These are phyloP conservation scores for Bubo blakistoni DNA, from an alignment of 2,113 vertebrate species.

Conservation along the genomic window DNA sequence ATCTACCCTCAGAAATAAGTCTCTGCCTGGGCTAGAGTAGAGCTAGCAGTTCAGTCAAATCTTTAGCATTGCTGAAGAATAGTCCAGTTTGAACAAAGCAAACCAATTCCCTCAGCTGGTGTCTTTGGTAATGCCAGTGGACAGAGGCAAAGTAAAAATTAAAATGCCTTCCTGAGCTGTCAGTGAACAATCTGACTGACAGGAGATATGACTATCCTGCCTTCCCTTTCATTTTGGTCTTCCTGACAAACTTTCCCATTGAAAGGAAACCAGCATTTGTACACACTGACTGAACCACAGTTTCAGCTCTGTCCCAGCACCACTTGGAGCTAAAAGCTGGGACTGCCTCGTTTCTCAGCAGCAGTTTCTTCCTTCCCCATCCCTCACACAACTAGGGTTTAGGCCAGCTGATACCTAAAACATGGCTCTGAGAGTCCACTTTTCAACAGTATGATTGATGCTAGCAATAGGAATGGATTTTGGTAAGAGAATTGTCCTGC, in stretches of 20 bases:
- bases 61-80: not conserved
- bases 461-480: not conserved
- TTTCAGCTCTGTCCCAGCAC: not conserved
- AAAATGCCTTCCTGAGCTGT: not conserved
- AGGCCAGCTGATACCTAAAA: not conserved
- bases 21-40: not conserved
- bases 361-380: not conserved
- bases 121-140: not conserved
- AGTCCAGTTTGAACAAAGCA: not conserved
- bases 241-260: not conserved
- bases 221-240: not conserved
- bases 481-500: not conserved
- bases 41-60: not conserved
- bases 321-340: not conserved
- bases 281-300: not conserved
- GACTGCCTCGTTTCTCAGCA: not conserved
- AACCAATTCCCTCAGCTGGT: not conserved
- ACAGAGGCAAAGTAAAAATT: not conserved
- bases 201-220: not conserved
- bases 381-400: not conserved
- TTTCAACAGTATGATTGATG: not conserved
- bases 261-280: not conserved
- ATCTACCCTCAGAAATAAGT: not conserved
- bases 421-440: not conserved
- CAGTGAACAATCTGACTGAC: not conserved